These are phyloP conservation scores for Biston stratarius DNA, from an alignment of 2,888 invertebrate species.

Conservation along the genomic window DNA sequence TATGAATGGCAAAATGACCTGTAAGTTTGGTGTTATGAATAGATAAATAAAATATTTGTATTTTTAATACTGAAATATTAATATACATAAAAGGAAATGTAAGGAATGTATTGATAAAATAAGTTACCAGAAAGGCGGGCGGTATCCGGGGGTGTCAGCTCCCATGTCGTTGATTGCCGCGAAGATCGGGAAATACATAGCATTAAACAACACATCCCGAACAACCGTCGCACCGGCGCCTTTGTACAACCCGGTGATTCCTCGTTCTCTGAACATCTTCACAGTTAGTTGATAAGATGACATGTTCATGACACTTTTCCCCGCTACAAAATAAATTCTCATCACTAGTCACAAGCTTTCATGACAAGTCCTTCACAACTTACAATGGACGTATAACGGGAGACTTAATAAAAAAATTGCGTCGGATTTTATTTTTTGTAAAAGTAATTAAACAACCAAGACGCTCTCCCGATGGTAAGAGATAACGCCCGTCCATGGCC, in stretches of 20 bases:
- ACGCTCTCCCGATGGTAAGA: too few relatives aligned
- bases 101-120: not conserved
- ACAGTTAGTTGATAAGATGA: constrained; percentile 93
- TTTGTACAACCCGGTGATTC: constrained; percentile 97
- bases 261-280: constrained; percentile 92
- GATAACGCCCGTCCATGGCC: too few relatives aligned
- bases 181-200: constrained; percentile 99
- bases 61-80: too few relatives aligned
- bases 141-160: constrained; percentile 88
- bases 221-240: constrained; percentile 97
- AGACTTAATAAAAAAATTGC: too few relatives aligned
- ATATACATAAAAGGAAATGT: too few relatives aligned
- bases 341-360: not conserved
- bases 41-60: too few relatives aligned
- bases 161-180: constrained; percentile 96
- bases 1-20: too few relatives aligned
- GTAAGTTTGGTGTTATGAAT: too few relatives aligned
- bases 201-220: constrained; percentile 97
- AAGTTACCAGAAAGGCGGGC: constrained; percentile 92
- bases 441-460: too few relatives aligned
- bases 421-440: too few relatives aligned
- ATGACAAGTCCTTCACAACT: too few relatives aligned
- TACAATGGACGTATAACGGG: too few relatives aligned
- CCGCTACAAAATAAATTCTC: constrained; percentile 75
- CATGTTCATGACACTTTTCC: constrained; percentile 88